These are phyloP conservation scores for Salpingus planirostris DNA, from an alignment of 2,888 invertebrate species.

Conservation along the genomic window DNA sequence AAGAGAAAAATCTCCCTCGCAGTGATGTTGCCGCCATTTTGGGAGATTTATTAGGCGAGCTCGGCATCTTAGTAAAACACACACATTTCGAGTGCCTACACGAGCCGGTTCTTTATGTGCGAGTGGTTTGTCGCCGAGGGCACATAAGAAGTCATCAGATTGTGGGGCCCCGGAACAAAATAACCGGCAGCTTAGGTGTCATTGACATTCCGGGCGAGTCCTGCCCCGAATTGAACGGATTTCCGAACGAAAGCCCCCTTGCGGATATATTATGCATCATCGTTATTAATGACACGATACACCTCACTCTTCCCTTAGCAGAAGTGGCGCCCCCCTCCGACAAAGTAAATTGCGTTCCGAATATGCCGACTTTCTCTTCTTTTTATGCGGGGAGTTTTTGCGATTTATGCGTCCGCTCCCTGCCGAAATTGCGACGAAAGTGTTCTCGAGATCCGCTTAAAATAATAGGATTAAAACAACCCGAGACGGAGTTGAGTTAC, in stretches of 20 bases:
- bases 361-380: no score
- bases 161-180: conserved; percentile 11
- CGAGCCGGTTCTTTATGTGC: conserved; percentile 12
- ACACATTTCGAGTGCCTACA: conserved; percentile 11
- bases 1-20: conserved; percentile 6
- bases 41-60: conserved; percentile 11
- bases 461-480: no score
- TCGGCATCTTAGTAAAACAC: conserved; percentile 11
- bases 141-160: conserved; percentile 14
- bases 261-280: not conserved
- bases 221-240: conserved; percentile 3
- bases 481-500: no score
- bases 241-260: not conserved
- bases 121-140: conserved; percentile 10
- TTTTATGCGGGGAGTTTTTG: no score
- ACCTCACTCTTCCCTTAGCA: not conserved
- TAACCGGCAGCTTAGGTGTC: conserved; percentile 9
- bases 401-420: no score
- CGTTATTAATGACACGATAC: conserved; percentile 3
- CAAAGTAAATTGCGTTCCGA: no score
- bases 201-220: conserved; percentile 10
- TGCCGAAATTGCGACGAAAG: no score
- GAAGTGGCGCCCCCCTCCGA: no score
- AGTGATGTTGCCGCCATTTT: conserved; percentile 6
- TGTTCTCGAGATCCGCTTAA: no score